Conservation (phyloP, 1,140 invertebrate species). For the Brachionus paranguensis region DNA sequence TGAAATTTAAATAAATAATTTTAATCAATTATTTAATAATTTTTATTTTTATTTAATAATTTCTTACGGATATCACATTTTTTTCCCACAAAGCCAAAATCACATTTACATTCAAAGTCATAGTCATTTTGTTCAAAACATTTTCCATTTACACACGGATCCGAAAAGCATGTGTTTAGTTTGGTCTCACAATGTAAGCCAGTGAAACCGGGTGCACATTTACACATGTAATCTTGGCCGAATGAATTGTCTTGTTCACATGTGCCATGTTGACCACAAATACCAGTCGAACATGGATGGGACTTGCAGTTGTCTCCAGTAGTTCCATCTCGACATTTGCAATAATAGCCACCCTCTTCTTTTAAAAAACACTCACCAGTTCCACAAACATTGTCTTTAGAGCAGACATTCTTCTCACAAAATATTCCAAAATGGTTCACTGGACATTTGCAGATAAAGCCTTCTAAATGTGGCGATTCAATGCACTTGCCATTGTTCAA, state of each 20-base stretch:
- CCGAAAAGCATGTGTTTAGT: neutral
- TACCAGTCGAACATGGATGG: conserved; percentile 43
- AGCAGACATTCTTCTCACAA: conserved; percentile 31
- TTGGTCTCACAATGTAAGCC: conserved; percentile 45
- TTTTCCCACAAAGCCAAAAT: conserved; percentile 20
- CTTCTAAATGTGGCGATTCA: neutral
- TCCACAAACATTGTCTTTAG: neutral
- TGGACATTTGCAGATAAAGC: conserved; percentile 29
- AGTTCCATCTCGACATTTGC: conserved; percentile 1
- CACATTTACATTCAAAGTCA: neutral
- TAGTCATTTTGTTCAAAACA: neutral
- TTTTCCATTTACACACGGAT: conserved; percentile 22
- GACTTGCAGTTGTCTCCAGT: neutral
- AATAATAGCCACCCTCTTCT: neutral
- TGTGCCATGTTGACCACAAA: conserved; percentile 45
- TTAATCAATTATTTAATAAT: neutral
- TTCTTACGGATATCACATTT: conserved; percentile 42
- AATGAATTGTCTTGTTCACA: conserved; percentile 39
- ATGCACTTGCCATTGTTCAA: conserved; percentile 29
- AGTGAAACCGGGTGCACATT: neutral
- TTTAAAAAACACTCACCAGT: neutral
- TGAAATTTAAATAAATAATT: neutral
- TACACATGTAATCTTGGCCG: conserved; percentile 36
- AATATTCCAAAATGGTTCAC: neutral
- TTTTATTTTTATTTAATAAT: neutral